Evolutionary conservation across 2,797 vertebrate genomes (phyloP).

Genomic region (Hippocampus kuda): DNA sequence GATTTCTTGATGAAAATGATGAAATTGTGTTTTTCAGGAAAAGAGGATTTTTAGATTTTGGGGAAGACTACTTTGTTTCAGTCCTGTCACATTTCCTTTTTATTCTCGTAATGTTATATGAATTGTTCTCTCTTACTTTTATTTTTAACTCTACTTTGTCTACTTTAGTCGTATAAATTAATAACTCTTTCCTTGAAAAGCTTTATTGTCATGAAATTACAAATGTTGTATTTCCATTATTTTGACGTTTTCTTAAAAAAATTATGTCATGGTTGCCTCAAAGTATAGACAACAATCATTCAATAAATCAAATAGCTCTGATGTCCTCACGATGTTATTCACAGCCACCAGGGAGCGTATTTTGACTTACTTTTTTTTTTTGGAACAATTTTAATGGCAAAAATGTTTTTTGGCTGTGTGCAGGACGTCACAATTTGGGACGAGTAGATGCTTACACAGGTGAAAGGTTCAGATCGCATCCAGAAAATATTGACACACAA

Average conservation of each 20-base stretch:
- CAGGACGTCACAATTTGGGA: constrained; percentile 2
- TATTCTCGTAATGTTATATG: too few species aligned
- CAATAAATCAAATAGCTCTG: not conserved
- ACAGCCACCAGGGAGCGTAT: not conserved
- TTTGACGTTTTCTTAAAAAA: too few species aligned
- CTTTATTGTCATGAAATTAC: not conserved
- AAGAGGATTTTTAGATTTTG: constrained; percentile 29
- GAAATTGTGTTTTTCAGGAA: constrained; percentile 16
- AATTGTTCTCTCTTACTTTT: too few species aligned
- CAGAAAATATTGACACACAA: constrained; percentile 13
- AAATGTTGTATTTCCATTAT: not conserved
- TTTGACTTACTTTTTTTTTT: not conserved
- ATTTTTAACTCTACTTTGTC: too few species aligned
- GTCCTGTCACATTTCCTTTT: too few species aligned
- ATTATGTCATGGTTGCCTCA: too few species aligned
- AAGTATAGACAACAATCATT: too few species aligned
- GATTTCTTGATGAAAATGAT: not conserved
- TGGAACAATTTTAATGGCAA: not conserved
- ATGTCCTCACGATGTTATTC: not conserved
- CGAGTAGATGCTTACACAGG: not conserved
- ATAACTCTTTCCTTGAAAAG: not conserved
- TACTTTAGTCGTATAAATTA: not conserved
- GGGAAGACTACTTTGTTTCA: constrained; percentile 49
- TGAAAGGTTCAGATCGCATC: constrained; percentile 4
- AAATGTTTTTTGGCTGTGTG: not conserved